These are phyloP conservation scores for Alviniconcha strummeri DNA, from an alignment of 2,888 invertebrate genomes.

Conservation along the genomic window DNA sequence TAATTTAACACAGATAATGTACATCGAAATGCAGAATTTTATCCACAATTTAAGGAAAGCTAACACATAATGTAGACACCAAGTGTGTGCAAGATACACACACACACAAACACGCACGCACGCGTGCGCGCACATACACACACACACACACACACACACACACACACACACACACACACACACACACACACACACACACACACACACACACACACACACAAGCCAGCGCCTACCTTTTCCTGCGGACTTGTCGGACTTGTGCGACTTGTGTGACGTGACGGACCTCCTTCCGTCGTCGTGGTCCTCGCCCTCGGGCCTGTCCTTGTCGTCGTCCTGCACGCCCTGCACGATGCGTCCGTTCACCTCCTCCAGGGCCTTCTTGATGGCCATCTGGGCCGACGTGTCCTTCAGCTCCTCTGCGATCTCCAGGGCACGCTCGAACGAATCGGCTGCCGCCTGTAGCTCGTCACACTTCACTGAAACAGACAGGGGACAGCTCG, in stretches of 20 bases:
- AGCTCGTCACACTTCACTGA: constrained; percentile 66
- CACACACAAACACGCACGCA: constrained; percentile 11
- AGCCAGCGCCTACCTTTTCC: neutral
- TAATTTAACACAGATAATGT: too few species aligned
- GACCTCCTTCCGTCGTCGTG: constrained; percentile 5
- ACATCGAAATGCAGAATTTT: neutral
- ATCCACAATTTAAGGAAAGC: neutral
- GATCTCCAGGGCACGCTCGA: constrained; percentile 67
- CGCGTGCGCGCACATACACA: constrained; percentile 21
- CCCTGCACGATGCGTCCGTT: constrained; percentile 58
- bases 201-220: neutral
- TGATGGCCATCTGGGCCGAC: constrained; percentile 68
- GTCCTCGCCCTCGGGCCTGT: constrained; percentile 27
- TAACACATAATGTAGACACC: neutral
- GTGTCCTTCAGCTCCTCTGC: constrained; percentile 63
- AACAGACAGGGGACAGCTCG: neutral
- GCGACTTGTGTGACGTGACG: neutral
- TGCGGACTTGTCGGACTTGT: neutral
- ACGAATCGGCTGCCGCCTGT: constrained; percentile 65
- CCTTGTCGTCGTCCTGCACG: constrained; percentile 48
- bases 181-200: constrained; percentile 15
- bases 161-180: constrained; percentile 13
- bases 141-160: constrained; percentile 3
- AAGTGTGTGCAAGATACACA: neutral
- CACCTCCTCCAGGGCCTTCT: constrained; percentile 68